phyloP scores from a whole-genome alignment of 1,140 invertebrate genomes.

The Elymnias hypermnestra region DNA sequence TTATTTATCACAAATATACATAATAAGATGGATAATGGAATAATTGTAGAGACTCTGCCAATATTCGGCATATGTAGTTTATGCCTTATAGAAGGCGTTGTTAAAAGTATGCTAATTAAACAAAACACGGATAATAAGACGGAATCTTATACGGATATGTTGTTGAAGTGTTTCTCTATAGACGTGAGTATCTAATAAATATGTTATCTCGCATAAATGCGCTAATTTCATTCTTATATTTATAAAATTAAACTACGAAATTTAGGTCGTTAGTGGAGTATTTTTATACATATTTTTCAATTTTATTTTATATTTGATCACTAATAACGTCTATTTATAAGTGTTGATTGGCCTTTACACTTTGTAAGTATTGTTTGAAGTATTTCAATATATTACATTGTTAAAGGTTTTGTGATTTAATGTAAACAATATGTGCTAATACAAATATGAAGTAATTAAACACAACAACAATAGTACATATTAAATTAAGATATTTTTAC shows the following conservation, averaged over 20 bases:
- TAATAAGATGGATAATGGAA: slow-evolving; percentile 34
- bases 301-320: too few relatives aligned
- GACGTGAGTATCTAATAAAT: slow-evolving; percentile 43
- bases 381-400: too few relatives aligned
- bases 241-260: neutral
- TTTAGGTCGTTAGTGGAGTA: neutral
- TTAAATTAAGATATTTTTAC: too few relatives aligned
- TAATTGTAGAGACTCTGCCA: slow-evolving; percentile 55
- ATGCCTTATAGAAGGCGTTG: slow-evolving; percentile 50
- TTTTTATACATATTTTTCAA: too few relatives aligned
- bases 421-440: too few relatives aligned
- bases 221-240: neutral
- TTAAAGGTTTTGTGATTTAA: too few relatives aligned
- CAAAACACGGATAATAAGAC: slow-evolving; percentile 31
- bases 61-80: slow-evolving; percentile 56
- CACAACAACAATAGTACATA: too few relatives aligned
- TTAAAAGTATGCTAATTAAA: slow-evolving; percentile 56
- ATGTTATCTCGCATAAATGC: neutral
- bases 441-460: too few relatives aligned
- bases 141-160: slow-evolving; percentile 48
- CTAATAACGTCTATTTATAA: too few relatives aligned
- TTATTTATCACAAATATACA: slow-evolving; percentile 1
- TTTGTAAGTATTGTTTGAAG: too few relatives aligned
- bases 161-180: slow-evolving; percentile 54
- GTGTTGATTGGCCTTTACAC: too few relatives aligned